Conservation (phyloP, 2,888 invertebrate genomes). For the Subacronicta megacephala region DNA sequence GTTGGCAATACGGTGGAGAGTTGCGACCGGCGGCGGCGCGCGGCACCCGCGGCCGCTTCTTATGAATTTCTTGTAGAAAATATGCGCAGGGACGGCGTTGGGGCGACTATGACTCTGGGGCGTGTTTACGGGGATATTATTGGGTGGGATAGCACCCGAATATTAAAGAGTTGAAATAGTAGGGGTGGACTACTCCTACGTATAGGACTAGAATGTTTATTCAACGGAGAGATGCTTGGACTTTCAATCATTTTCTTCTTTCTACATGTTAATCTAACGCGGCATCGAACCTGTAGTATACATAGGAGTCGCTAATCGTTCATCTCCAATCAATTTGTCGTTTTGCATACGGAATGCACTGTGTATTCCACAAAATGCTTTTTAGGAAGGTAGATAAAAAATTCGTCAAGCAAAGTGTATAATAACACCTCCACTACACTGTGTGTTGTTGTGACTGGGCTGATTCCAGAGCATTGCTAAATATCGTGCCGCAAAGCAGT, state of each 20-base stretch:
- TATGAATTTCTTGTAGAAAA: slow-evolving; percentile 59
- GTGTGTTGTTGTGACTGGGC: too few relatives aligned
- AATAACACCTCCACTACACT: too few relatives aligned
- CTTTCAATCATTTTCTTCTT: background rate
- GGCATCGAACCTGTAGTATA: too few relatives aligned
- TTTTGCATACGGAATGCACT: too few relatives aligned
- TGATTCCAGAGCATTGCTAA: too few relatives aligned
- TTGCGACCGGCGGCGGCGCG: slow-evolving; percentile 25
- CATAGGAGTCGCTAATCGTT: too few relatives aligned
- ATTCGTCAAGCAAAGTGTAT: too few relatives aligned
- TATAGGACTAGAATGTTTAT: background rate
- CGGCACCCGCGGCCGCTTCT: slow-evolving; percentile 48
- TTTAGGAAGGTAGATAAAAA: too few relatives aligned
- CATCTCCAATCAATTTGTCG: too few relatives aligned
- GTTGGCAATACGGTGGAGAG: slow-evolving; percentile 48
- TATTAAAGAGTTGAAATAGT: slow-evolving; percentile 1
- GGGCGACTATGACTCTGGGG: slow-evolving; percentile 10
- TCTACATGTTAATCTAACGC: too few relatives aligned
- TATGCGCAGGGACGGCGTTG: slow-evolving; percentile 42
- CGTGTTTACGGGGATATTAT: slow-evolving; percentile 5
- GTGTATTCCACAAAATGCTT: too few relatives aligned
- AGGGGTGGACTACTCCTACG: background rate
- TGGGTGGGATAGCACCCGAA: slow-evolving; percentile 6
- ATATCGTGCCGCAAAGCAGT: too few relatives aligned
- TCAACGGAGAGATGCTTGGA: background rate